Percentiles rank a stretch among this genome's conserved stretches.
These are phyloP conservation scores for Leptogaster cylindrica DNA, from an alignment of 2,888 invertebrate genomes.

Conservation along the genomic window DNA sequence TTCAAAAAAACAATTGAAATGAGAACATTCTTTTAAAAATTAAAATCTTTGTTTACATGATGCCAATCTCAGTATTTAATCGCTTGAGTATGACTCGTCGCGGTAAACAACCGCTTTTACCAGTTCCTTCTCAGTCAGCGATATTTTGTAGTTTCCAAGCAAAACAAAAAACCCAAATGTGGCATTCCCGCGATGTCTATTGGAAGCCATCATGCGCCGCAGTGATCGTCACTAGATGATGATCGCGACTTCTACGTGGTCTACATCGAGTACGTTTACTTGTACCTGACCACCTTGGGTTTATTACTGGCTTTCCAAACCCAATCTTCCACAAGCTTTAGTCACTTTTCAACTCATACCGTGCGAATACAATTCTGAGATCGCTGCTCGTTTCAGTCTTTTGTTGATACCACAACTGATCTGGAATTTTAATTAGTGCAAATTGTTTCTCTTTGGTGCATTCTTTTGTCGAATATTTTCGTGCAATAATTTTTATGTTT, in stretches of 20 bases:
- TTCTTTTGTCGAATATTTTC: too few species aligned
- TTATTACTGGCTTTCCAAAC: slow-evolving; percentile 4
- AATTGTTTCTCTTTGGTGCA: background rate
- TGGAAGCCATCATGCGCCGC: background rate
- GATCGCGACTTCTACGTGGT: too few species aligned
- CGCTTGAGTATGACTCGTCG: too few species aligned
- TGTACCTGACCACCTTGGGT: slow-evolving; percentile 18
- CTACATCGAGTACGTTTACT: background rate
- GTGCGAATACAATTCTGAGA: background rate
- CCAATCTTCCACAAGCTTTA: slow-evolving; percentile 8
- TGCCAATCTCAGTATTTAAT: too few species aligned
- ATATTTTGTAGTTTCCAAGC: background rate
- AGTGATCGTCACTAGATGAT: too few species aligned
- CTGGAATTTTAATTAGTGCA: too few species aligned
- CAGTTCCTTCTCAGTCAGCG: background rate
- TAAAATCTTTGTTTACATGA: too few species aligned
- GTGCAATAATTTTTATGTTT: too few species aligned
- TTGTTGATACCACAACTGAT: background rate
- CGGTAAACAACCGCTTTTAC: slow-evolving; percentile 1
- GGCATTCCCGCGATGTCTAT: slow-evolving; percentile 2
- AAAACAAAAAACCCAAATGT: too few species aligned
- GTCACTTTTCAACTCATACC: background rate
- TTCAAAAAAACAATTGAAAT: too few species aligned
- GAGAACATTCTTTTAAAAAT: too few species aligned
- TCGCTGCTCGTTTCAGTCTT: background rate